Base-by-base conservation (phyloP, 2,113 vertebrate species). In the Tinamus guttatus region DNA sequence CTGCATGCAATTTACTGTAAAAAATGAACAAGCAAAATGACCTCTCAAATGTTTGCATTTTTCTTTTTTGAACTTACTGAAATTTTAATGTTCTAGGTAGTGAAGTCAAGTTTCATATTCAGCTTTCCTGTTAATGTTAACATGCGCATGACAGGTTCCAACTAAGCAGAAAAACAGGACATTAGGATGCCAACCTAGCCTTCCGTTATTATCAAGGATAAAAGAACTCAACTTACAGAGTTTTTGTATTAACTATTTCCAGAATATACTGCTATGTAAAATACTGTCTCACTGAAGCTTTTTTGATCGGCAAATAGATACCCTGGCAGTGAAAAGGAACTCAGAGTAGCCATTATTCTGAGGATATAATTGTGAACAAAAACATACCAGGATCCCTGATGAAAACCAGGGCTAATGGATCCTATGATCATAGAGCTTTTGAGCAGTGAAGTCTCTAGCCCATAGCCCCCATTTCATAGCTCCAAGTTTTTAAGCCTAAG, bases 91-190 rank as follows among this genome's bases (percentile, higher is more conserved):
- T 97, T 96, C 89, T 87, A 95, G 94, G 90, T 95, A 94, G 82
- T 1, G 14, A 94, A 95, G 89, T 95, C 94, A 96, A 90, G 91
- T 97, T 96, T 97, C 96, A 89, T 95, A 91, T 95, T 94, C 97
- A 78, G 80, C 69, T 87, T 81, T 79, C 85, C 93, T 92, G 89
- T 95, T 96, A 94, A 85, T 85, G 70, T 85, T 94, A 90, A 96
- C 88, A 87, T 96, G 88, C 89, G 94, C 82, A 94, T 94, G 96
- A 90, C 84, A 96, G 91, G 81, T 97, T 97, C 89, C 68, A 97
- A 96, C 96, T 97, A 97, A 95, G 92, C 94, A 96, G 93, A 97
- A 97, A 97, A 97, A 97, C 38, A 97, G 96, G 67, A 75, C 91
- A 95, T 92, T 94, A 73, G 74, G 76, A 94, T 94, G 81, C 91